Conservation (phyloP, 2,888 invertebrate genomes). For the Helicoverpa assulta region DNA sequence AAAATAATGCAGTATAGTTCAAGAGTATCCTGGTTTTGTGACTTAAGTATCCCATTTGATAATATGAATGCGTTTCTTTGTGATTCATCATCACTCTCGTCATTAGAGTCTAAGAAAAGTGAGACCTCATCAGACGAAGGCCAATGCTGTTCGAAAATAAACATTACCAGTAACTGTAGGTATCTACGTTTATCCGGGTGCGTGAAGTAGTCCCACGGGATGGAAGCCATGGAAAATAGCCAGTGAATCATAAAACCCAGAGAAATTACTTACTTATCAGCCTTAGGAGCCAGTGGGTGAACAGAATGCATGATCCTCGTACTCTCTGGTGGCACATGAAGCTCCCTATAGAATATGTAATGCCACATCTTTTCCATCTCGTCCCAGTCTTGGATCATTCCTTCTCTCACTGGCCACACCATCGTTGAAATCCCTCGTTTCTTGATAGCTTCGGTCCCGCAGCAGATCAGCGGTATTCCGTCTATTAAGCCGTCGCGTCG, state of each 20-base stretch:
- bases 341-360: conserved; percentile 95
- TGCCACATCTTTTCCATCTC: conserved; percentile 98
- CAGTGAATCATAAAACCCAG: background rate
- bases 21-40: too few species aligned
- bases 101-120: too few species aligned
- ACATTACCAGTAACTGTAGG: too few species aligned
- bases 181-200: too few species aligned
- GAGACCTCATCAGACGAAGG: too few species aligned
- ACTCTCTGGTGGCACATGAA: conserved; percentile 95
- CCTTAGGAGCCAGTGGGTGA: conserved; percentile 95
- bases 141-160: too few species aligned
- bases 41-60: too few species aligned
- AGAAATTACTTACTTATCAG: conserved; percentile 86
- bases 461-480: conserved; percentile 85
- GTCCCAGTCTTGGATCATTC: conserved; percentile 95
- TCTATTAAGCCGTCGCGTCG: conserved; percentile 71
- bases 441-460: conserved; percentile 91
- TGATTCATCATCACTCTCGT: too few species aligned
- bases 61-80: too few species aligned
- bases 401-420: conserved; percentile 94
- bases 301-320: conserved; percentile 94
- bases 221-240: background rate
- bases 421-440: conserved; percentile 87
- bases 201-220: background rate
- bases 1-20: background rate